A percentile compares a stretch with the other conserved stretches of the same genome.
Evolutionary conservation across 2,113 vertebrate species (phyloP).

Genomic region (Atlantisia rogersi): DNA sequence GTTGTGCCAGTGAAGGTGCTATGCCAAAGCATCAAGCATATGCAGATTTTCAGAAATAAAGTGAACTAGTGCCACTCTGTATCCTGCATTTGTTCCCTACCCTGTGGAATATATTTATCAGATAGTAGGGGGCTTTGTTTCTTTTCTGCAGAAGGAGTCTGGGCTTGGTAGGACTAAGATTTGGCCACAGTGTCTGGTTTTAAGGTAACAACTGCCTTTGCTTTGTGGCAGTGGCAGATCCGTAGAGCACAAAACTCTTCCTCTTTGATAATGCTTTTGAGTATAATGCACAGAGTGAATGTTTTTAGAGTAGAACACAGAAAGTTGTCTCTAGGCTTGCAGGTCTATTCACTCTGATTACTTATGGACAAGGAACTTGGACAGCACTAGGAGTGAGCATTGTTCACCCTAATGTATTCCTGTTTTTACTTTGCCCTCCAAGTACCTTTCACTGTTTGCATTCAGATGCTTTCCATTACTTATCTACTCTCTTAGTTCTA

Average conservation of each 20-base stretch:
- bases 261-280: not conserved
- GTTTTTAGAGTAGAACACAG: not conserved
- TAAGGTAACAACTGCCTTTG: not conserved
- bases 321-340: not conserved
- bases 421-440: not conserved
- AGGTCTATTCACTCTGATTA: not conserved
- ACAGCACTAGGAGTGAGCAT: not conserved
- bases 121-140: not conserved
- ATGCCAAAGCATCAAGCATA: not conserved
- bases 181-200: not conserved
- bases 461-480: not conserved
- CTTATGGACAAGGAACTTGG: not conserved
- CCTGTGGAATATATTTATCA: not conserved
- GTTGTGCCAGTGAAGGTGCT: not conserved
- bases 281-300: not conserved
- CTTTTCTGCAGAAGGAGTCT: not conserved
- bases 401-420: not conserved
- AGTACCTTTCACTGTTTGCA: accelerated
- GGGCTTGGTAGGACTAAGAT: not conserved
- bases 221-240: not conserved
- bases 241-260: not conserved
- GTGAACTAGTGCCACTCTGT: not conserved
- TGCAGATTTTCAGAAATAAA: not conserved
- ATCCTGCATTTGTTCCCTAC: not conserved
- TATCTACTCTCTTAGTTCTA: not conserved